Evolutionary conservation across 2,888 invertebrate species (phyloP).

Genomic region (Allolobophora icterica): DNA sequence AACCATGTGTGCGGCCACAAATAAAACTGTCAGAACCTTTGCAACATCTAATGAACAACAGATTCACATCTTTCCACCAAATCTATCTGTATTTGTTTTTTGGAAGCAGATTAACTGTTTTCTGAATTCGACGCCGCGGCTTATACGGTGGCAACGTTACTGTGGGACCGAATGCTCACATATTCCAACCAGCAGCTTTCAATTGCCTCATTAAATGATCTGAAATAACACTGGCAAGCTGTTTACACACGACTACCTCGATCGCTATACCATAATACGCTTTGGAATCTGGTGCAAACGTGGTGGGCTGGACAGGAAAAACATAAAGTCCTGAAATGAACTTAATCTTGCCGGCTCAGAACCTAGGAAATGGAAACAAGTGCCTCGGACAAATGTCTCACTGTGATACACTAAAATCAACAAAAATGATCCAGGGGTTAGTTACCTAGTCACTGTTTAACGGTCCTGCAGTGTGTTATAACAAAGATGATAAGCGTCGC

Average conservation of each 20-base stretch:
- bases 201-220: background rate
- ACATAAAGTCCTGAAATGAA: background rate
- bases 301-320: background rate
- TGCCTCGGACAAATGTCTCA: background rate
- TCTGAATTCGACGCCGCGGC: background rate
- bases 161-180: background rate
- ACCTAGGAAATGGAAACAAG: background rate
- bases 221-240: background rate
- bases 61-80: background rate
- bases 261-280: background rate
- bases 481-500: no score
- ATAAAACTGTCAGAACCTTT: background rate
- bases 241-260: background rate
- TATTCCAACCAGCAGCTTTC: background rate
- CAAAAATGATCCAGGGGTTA: background rate
- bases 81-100: slow-evolving; percentile 7
- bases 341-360: background rate
- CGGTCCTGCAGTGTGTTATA: no score
- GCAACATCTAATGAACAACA: background rate
- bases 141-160: background rate
- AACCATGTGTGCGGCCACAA: background rate
- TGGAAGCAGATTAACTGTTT: background rate
- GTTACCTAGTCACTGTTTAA: no score
- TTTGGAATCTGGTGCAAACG: background rate
- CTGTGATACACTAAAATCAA: background rate